Base-by-base conservation (phyloP, 2,113 vertebrate species). In the Nyctereutes procyonoides region DNA sequence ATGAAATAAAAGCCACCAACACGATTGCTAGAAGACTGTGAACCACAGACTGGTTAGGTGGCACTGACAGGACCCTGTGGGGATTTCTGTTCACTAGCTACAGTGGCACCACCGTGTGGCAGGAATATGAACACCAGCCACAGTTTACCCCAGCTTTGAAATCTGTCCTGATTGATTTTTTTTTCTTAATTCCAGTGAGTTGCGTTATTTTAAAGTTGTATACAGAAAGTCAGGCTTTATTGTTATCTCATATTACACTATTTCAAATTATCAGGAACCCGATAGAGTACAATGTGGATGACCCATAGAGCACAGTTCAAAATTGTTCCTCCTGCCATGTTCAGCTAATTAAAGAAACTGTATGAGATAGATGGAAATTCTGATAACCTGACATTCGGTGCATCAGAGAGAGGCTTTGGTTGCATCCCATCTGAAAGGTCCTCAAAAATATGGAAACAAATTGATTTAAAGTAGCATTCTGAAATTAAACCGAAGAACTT, bases 311-410 rank as follows among this genome's bases (percentile, higher is more conserved):
- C 77, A 97, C 99, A 98, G 95, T 99, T 10, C 30, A 35, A 1
- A 98, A 99, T 30, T 99, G 99, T 97, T 99, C 99, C 1, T 99
- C 99, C 65, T 99, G 99, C 93, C 99, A 99, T 0, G 93, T 99
- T 17, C 98, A 99, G 95, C 98, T 99, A 80, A 99, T 99, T 10
- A 99, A 97, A 96, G 99, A 99, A 97, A 99, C 99, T 76, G 99
- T 99, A 9, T 99, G 99, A 99, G 99, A 99, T 99, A 56, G 97
- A 99, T 84, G 32, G 69, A 24, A 55, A 92, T 77, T 56, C 60
- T 92, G n/a, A 85, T 65, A 22, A 69, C 11, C 24, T 87, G 35
- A 84, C 35, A 51, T 28, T 73, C 43, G 63, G 32, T 28, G 26
- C 22, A 28, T 92, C 30, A 73, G 30, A 93, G 62, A 79, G 9